Conservation (phyloP, 2,888 invertebrate genomes). For the Myopa testacea region DNA sequence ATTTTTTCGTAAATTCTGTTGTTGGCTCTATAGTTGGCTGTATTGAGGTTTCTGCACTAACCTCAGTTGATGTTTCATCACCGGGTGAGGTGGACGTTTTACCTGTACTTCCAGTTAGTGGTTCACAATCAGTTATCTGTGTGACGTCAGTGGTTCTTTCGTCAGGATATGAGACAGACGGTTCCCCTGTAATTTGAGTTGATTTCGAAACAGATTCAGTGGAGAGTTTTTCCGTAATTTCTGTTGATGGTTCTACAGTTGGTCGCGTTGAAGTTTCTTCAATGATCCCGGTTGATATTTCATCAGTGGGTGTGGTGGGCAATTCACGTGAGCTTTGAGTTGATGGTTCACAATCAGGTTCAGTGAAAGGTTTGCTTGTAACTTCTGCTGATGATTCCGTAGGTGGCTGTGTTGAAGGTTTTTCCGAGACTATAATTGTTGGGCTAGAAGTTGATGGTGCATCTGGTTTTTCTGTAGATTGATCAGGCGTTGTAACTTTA, state of each 20-base stretch:
- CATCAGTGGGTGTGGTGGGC: not conserved
- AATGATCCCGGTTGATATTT: not conserved
- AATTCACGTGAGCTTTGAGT: not conserved
- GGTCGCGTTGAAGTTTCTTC: too few species aligned
- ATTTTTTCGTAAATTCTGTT: not conserved
- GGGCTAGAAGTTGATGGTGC: slow-evolving; percentile 21
- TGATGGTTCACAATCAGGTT: not conserved
- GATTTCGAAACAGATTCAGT: not conserved
- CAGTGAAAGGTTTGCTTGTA: not conserved
- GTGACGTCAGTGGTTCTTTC: too few species aligned
- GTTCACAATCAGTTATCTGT: not conserved
- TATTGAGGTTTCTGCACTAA: too few species aligned
- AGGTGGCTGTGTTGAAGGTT: not conserved
- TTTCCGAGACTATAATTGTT: not conserved
- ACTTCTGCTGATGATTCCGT: not conserved
- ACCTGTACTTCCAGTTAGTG: not conserved
- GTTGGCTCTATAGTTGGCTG: not conserved
- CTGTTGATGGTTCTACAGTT: not conserved
- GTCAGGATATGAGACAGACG: not conserved
- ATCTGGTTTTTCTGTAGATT: not conserved
- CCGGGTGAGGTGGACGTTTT: not conserved
- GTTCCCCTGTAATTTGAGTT: not conserved
- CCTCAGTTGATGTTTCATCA: not conserved
- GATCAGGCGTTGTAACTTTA: too few species aligned
- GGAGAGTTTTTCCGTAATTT: not conserved